Evolutionary conservation across 1,140 invertebrate genomes (phyloP).

Genomic region (Pissodes strobi): DNA sequence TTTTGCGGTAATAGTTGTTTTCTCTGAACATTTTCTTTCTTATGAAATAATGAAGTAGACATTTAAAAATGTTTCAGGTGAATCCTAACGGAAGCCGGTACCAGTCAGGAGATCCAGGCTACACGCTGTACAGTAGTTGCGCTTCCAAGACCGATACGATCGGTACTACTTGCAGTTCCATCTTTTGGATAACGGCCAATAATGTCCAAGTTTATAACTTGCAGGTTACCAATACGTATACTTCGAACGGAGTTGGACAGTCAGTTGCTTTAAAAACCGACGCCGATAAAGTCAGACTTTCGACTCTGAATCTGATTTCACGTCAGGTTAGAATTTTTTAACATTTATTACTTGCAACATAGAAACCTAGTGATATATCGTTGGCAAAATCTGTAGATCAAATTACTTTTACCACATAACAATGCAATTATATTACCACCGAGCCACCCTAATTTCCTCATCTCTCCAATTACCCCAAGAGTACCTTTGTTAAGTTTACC

Average conservation of each 20-base stretch:
- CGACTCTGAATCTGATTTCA: not conserved
- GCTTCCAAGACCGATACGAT: not conserved
- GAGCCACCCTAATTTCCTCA: too few species aligned
- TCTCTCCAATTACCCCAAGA: too few species aligned
- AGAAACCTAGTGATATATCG: too few species aligned
- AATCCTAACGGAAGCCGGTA: constrained; percentile 11
- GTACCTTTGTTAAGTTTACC: too few species aligned
- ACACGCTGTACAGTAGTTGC: constrained; percentile 1
- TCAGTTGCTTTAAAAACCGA: constrained; percentile 6
- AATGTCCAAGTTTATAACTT: constrained; percentile 6
- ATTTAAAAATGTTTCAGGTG: not conserved
- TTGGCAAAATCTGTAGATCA: too few species aligned
- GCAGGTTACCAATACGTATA: constrained; percentile 4
- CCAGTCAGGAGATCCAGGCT: constrained; percentile 6
- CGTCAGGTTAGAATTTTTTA: constrained; percentile 8
- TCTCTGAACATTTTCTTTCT: too few species aligned
- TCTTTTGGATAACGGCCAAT: constrained; percentile 1
- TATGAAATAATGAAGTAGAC: too few species aligned
- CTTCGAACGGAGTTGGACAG: not conserved
- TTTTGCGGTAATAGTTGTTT: too few species aligned
- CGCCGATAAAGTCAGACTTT: constrained; percentile 3
- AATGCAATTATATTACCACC: too few species aligned
- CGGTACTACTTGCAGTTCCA: constrained; percentile 4
- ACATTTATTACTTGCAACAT: too few species aligned
- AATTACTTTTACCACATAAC: too few species aligned